Base-by-base conservation (phyloP, 92 coral and sea anemone species). In the Phymanthus crucifer region DNA sequence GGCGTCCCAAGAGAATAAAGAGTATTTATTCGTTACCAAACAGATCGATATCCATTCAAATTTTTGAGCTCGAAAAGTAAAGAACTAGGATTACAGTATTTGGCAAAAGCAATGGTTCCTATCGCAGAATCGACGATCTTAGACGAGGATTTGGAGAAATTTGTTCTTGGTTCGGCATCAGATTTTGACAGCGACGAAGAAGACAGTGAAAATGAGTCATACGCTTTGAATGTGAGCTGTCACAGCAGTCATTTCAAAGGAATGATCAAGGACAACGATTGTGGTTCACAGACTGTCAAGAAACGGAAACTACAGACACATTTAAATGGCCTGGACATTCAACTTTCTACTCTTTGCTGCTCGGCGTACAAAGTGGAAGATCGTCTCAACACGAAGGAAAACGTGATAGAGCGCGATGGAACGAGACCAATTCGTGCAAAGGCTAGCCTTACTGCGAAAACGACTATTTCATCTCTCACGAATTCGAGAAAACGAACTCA, bases 231-330 rank as follows among this genome's bases (percentile, higher is more conserved):
- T 71, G 75, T 82, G 1, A 93, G 97, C 71, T 93, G 97, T 52
- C 97, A 93, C 82, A 85, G 92, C 3, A 87, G 66, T 79, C 92
- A 93, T 27, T 90, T 93, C 66, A 91, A 88, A 71, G 66, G 87
- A 75, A 79, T 93, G 94, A 73, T 87, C 21, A 83, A 85, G 18
- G 85, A 87, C 54, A 79, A 79, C 2, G 86, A 81, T 16, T 87
- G 90, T 71, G 83, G 86, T 38, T 80, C 84, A 7, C 84, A 74
- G 13, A 82, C 84, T 13, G 78, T 93, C 61, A 90, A 91, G 56
- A 76, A 87, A 58, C 40, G 97, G 76, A 93, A 93, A 71, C 77
- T 93, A 1, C 89, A 90, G 40, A 93, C 94, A 2, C 97, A 93
- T 46, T 52, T 93, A 4, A 76, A 85, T n/a, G 27, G 79, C 54